Base-by-base conservation (phyloP, 1,140 invertebrate species). In the Drosophila kohkoa region DNA sequence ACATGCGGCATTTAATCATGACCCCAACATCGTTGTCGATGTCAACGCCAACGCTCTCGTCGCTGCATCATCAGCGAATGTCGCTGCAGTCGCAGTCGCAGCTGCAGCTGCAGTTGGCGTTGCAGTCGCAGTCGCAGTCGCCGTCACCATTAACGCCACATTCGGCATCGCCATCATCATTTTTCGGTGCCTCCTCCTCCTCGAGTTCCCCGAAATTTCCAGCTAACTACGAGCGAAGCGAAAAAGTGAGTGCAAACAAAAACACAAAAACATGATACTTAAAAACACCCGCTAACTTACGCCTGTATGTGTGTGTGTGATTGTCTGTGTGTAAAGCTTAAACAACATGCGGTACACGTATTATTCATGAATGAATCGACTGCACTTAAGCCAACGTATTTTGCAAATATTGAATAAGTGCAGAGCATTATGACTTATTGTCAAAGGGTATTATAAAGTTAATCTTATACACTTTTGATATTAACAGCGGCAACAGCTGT, bases 191-290 rank as follows among this genome's bases (percentile, higher is more conserved):
- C 25, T 8, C 52, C 69, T 48, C 13, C 49, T 8, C 13, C 49
- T 8, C 13, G 25, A 63, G 46, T 55, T 87, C 88, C 49, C 87
- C 90, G 54, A 91, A 91, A 72, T 91, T 91, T 69, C 90, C 90
- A 79, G 78, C 90, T 32, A 92, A 91, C 79, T 92, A 92, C 79
- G 79, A 88, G 72, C 86, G 90, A 79, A 92, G 83, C 81, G 90
- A 92, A 81, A 92, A 92, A 91, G 90, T 92, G 88, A 92, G 90
- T 91, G 67, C 59, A 70, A 69, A 65, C 66, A 64, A 16, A 16
- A 38, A 38, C 35, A 65, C 16, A 51, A 52, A 30, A 25, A 49
- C 52, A 13, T 57, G 41, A 41, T 30, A 16, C 46, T 48, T 48
- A 16, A 15, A 43, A 43, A 32, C 49, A 30, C 49, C 30, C 25